Base-by-base conservation (phyloP, 1,140 invertebrate species). In the Drosophila novamexicana region DNA sequence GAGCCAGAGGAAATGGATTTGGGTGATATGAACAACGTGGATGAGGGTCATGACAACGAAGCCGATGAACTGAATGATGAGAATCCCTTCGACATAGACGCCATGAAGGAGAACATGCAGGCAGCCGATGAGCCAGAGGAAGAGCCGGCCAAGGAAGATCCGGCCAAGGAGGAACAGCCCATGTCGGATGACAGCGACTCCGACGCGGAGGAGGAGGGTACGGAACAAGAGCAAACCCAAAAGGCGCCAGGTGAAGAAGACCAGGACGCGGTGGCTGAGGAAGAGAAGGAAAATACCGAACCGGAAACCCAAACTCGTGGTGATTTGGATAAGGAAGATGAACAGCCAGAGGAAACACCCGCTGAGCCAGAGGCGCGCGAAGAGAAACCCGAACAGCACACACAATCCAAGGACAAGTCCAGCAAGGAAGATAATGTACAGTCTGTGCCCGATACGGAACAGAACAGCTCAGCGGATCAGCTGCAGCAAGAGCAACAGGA, bases 1-100 rank as follows among this genome's bases (percentile, higher is more conserved):
- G 96, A 97, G 88, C 95, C 97, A 6, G 97, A 98, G 93, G 94
- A 95, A 16, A 94, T 98, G 89, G 97, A 98, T 81, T 91, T 98
- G 64, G 97, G 97, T 6, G 97, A 98, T 54, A 96, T 98, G 93
- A 92, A 97, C 47, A 95, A 97, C 88, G 92, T 98, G 4, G 97
- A 98, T 88, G 96, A 96, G 52, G 95, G 95, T n/a, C 94, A 96
- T 69, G 94, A 93, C 22, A 93, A 94, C 49, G 93, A 94, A 12
- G 91, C 93, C 40, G 89, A 93, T 14, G 94, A 95, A 37, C 93
- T 95, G 65, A 94, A 93, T 14, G 93, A 95, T 47, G 95, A 97
- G 81, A 96, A 97, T 94, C 96, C 96, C 2, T 97, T 97, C 81
- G 96, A 97, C 88, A 96, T 97, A 68, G 96, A 97, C 81, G 93